Conservation (phyloP, 2,797 vertebrate species). For the Bradypodion pumilum region DNA sequence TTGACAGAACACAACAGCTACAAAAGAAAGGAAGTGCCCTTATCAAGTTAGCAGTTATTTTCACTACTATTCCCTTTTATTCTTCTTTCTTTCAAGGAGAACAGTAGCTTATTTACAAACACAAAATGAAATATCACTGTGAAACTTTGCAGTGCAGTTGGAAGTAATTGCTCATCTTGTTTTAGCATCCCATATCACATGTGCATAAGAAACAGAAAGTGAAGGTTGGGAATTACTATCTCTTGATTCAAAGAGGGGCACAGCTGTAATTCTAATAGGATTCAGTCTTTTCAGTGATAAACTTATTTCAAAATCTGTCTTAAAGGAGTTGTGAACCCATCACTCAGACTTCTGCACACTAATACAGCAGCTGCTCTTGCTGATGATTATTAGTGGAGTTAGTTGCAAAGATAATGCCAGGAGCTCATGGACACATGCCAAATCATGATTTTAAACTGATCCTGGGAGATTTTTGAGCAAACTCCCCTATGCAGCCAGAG, state of each 20-base stretch:
- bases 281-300: conserved; percentile 45
- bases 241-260: conserved; percentile 46
- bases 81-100: neutral
- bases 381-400: conserved; percentile 59
- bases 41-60: conserved; percentile 3
- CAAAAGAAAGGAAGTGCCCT: neutral
- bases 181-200: neutral
- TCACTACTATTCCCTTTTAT: neutral
- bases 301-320: conserved; percentile 45
- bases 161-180: conserved; percentile 23
- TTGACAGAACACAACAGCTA: too few relatives aligned
- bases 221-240: conserved; percentile 50
- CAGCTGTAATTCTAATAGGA: conserved; percentile 63
- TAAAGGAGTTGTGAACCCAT: conserved; percentile 58
- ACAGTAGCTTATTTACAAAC: neutral
- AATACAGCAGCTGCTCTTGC: conserved; percentile 63
- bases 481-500: conserved; percentile 53
- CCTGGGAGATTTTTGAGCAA: conserved; percentile 65
- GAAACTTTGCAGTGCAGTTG: conserved; percentile 9
- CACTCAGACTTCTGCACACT: conserved; percentile 46
- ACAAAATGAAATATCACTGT: neutral
- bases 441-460: conserved; percentile 54
- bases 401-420: conserved; percentile 48
- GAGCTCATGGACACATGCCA: conserved; percentile 57
- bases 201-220: conserved; percentile 44